Base-by-base conservation (phyloP, 2,797 vertebrate species). In the Epinephelus malabaricus region DNA sequence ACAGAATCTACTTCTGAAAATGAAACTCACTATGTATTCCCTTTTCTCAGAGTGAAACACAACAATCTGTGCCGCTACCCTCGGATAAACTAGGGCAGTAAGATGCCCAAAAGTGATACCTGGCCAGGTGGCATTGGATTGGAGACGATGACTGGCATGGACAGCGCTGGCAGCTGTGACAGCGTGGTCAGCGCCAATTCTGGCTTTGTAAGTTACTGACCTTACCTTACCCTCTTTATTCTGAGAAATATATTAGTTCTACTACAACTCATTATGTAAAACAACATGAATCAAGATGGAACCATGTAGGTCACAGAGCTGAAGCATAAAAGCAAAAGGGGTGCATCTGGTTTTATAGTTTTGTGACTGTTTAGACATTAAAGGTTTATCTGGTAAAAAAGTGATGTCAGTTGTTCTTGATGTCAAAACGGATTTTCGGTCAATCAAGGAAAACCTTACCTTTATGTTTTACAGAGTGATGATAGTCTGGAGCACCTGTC, bases 401-500 rank as follows among this genome's bases (percentile, higher is more conserved):
- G 19, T 12, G 34, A 34, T 34, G 6, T 34, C 34, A 34, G 7
- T 27, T 27, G 7, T 27, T 27, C 11, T 34, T 6, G 10, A 30
- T 30, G 27, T 30, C 27, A 30, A 30, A 30, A 30, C 18, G 6
- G 15, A 34, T 4, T 59, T 58, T 40, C 11, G 12, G 40, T 54
- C 3, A 59, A 51, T 30, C 27, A 66, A 30, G 17, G 2, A 55
- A 46, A 65, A 5, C 1, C 19, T 1, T 58, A n/a, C n/a, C 54
- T 70, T 38, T 51, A 9, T 82, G 6, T 69, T 2, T 88, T 82
- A 6, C 94, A 99, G 98, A 97, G 95, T n/a, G 96, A 97, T 85
- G 94, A 94, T 67, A 97, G 95, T 83, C 94, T 97, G 45, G 97
- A 98, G 81, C 92, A 97, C 83, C 91, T 99, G 58, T 98, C 98